Base-by-base conservation (phyloP, 2,113 vertebrate genomes). In the Hippocampus mohnikei region DNA sequence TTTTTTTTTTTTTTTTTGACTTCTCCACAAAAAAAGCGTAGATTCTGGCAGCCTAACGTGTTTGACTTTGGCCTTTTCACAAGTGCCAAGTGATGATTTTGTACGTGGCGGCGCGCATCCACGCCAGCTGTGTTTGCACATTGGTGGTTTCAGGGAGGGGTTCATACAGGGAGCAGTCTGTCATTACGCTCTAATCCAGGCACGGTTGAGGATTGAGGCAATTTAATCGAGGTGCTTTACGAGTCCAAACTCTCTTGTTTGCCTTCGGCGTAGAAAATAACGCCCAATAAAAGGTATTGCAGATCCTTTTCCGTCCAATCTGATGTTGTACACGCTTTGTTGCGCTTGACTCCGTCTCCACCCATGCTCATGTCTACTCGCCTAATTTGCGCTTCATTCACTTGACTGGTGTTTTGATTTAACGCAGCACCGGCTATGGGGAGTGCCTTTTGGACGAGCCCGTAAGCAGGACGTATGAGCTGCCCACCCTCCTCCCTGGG, bases 371-470 rank as follows among this genome's bases (percentile, higher is more conserved):
- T 65, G 10, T 25, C 16, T 65, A 18, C 8, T 13, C 66, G 58
- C 72, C 1, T 72, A 3, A 37, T 76, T 68, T 67, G 9, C 4
- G 66, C 69, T 73, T 53, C 7, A 60, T 70, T 61, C 6, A 33
- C 44, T 23, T 40, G 37, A 53, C 67, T 40, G 53, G 44, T 50
- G 44, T 69, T 67, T 71, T 66, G 61, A 21, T 41, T 21, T 46
- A 8, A 46, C 9, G 7, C 67, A 99, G 97, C 77, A 96, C 94
- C 61, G 97, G 97, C 56, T 96, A 98, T 72, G 97, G 96, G 61
- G 96, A 99, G 74, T 99, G 97, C 80, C 94, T 99, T 21, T 91
- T 98, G 41, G 96, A 99, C 74, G 96, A 95, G 84, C 97, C 96
- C 1, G 91, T 79, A 59, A 94, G 90, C 71, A 92, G 91, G 83